A percentile compares a stretch with the other conserved stretches of the same genome.
Evolutionary conservation across 1,140 invertebrate species (phyloP).

Genomic region (Penaeus chinensis): DNA sequence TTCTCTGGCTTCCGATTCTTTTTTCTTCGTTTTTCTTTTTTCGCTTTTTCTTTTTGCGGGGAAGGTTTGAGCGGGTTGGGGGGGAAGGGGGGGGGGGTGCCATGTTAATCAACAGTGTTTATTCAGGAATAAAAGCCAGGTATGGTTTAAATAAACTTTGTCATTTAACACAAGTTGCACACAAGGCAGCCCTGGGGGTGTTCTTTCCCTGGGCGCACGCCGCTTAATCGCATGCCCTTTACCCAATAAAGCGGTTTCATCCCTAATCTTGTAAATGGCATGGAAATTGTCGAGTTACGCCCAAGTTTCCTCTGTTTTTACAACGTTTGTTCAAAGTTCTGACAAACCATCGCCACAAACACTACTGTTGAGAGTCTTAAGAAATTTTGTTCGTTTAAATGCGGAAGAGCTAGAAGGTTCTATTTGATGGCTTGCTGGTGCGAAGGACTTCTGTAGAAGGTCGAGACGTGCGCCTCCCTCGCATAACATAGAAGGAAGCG

Average conservation of each 20-base stretch:
- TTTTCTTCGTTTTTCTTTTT: too few species aligned
- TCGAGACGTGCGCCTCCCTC: too few species aligned
- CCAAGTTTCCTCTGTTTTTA: constrained; percentile 31
- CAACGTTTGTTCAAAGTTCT: constrained; percentile 3
- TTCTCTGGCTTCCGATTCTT: too few species aligned
- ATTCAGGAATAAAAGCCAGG: constrained; percentile 26
- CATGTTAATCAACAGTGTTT: constrained; percentile 25
- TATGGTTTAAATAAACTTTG: constrained; percentile 29
- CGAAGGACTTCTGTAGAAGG: too few species aligned
- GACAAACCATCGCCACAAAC: background rate
- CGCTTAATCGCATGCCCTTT: constrained; percentile 38
- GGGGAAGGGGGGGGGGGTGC: background rate
- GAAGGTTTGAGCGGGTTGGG: background rate
- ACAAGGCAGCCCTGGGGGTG: background rate
- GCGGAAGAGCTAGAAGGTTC: too few species aligned
- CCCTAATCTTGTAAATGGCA: constrained; percentile 49
- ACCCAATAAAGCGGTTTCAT: constrained; percentile 27
- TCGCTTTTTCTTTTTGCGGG: background rate
- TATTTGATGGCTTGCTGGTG: too few species aligned
- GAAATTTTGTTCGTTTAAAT: too few species aligned
- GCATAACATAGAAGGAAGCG: too few species aligned
- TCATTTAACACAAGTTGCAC: constrained; percentile 24
- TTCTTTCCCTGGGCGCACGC: background rate
- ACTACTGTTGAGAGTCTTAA: too few species aligned
- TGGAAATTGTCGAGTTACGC: constrained; percentile 29